Evolutionary conservation across 2,888 invertebrate genomes (phyloP).

Genomic region (Sesamia inferens): DNA sequence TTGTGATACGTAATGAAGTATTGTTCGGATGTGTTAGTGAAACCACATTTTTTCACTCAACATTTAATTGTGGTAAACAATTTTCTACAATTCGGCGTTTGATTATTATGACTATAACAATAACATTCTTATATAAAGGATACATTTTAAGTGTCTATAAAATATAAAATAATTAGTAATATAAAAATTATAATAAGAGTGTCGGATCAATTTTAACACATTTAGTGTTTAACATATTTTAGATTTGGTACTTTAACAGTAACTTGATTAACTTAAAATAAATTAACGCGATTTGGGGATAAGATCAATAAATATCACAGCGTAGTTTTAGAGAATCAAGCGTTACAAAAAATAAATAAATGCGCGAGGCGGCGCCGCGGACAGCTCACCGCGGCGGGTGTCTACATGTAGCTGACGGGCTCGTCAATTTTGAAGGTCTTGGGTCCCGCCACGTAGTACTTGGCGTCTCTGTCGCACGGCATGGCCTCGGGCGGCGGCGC

Average conservation of each 20-base stretch:
- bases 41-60: constrained; percentile 55
- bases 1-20: not conserved
- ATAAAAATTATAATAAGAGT: constrained; percentile 10
- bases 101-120: constrained; percentile 41
- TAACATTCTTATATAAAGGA: constrained; percentile 27
- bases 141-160: constrained; percentile 38
- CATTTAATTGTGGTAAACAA: constrained; percentile 65
- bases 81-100: constrained; percentile 48
- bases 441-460: constrained; percentile 83
- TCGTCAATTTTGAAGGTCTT: constrained; percentile 90
- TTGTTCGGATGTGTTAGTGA: constrained; percentile 33
- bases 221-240: constrained; percentile 31
- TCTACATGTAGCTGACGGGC: constrained; percentile 78
- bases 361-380: not conserved
- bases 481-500: constrained; percentile 46
- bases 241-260: constrained; percentile 19
- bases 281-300: constrained; percentile 35
- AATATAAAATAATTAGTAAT: constrained; percentile 21
- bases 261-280: constrained; percentile 34
- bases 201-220: constrained; percentile 27
- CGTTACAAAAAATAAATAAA: constrained; percentile 17
- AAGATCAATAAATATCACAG: constrained; percentile 66
- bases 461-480: constrained; percentile 61
- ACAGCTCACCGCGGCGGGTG: not conserved
- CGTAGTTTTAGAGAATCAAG: constrained; percentile 39